Base-by-base conservation (phyloP, 2,797 vertebrate genomes). In the Orestias chungarensis region DNA sequence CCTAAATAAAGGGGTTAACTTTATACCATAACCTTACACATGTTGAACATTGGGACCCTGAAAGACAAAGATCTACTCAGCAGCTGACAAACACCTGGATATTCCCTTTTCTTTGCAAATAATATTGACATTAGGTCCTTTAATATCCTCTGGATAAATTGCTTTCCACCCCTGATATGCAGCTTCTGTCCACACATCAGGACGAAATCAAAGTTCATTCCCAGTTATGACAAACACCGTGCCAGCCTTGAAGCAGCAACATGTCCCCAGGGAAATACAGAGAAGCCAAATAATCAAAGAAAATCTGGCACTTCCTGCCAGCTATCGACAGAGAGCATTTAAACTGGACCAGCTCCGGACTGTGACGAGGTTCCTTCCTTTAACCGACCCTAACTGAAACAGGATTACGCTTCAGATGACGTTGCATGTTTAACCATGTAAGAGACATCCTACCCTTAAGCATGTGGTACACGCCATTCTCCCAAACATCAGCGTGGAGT, bases 281-380 rank as follows among this genome's bases (percentile, higher is more conserved):
- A 91, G 81, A 86, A 87, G 84, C 79, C 79, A 88, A 89, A 91
- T 91, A 93, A 90, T 93, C 88, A 88, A 90, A 92, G 92, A 91
- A 86, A 80, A 87, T 76, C 80, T 18, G 33, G 82, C 86, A 82
- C 87, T 90, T 92, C 87, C 85, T 89, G 88, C 80, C 83, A 77
- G 85, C 88, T 86, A 90, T 91, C 81, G 66, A 46, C 23, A 55
- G 54, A 14, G 33, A 83, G 79, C 83, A 72, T 81, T 85, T 82
- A 74, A 73, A 69, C 74, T 17, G 55, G 76, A 66, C 74, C 25
- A 3, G 65, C 50, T 69, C 62, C 46, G 68, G 61, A 38, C 75
- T 40, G 66, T 18, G 74, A 83, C 57, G 79, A 89, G 73, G 71
- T 77, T 85, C 70, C 69, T 69, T 1, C n/a, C 65, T 83, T 86